Base-by-base conservation (phyloP, 1,140 invertebrate genomes). In the Aphelinus atriplicis region DNA sequence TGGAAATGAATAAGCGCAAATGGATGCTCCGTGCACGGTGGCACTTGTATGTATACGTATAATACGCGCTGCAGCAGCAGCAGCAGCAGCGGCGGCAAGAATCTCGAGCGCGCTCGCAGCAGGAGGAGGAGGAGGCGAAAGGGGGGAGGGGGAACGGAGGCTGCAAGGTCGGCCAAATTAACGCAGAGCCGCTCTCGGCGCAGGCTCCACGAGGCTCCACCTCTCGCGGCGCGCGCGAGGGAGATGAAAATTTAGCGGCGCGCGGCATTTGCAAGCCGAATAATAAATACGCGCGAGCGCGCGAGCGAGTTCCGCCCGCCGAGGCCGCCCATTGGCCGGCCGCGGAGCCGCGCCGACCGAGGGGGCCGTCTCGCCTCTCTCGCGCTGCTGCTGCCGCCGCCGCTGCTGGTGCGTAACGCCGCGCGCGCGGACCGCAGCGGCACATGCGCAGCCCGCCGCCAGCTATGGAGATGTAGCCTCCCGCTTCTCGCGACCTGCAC, bases 261-360 rank as follows among this genome's bases (percentile, higher is more conserved):
- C 65, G 63, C 48, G 80, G 86, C 86, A 88, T 88, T 88, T 88
- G 85, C 86, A 88, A 88, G 86, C 86, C 85, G 86, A 88, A 88
- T 88, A 87, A 88, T 88, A 88, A 88, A 87, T 87, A 87, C 83
- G 82, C 56, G 65, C 72, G 50, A 55, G 85, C 82, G 83, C 83
- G 82, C 69, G 61, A 66, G 66, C 84, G 84, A 82, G 86, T 88
- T 87, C 87, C 87, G 87, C 87, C 85, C 82, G 82, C 81, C 80
- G 82, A 81, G 80, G 74, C 78, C 84, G 86, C 85, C 82, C 83
- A 88, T 88, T 88, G 86, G 86, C 86, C 82, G 83, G 80, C 78
- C 75, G 80, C 26, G 26, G 26, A 26, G 26, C 26, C 26, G 26
- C 26, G 26, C 26, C 61, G 71, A 76, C 60, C 71, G 61, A 78